Base-by-base conservation (phyloP, 1,140 invertebrate species). In the Plectus sambesii region DNA sequence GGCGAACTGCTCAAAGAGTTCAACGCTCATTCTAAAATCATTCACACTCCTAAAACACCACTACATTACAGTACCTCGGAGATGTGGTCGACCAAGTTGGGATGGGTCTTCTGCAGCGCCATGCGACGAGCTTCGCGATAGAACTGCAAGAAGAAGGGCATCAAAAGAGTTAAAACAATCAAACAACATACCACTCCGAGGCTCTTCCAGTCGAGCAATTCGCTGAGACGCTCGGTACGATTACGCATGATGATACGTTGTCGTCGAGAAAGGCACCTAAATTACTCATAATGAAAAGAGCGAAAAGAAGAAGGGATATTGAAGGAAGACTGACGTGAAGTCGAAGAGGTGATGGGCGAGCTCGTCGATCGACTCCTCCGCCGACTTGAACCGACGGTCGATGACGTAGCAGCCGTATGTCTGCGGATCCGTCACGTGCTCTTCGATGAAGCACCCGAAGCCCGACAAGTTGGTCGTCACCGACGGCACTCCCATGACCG, bases 361-460 rank as follows among this genome's bases (percentile, higher is more conserved):
- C 66, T 98, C 89, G 66, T 88, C 81, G 22, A 97, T 81, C 25
- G 85, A 89, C 43, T 86, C 84, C 69, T 96, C 87, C 2, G 88
- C 66, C 17, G 79, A 79, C 55, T 90, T 90, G 62, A 80, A 83
- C 52, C 87, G 75, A 17, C 94, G 74, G 73, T 99, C 93, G 1
- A 99, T 87, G 35, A 99, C 87, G 70, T 97, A 99, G 51, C 98
- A 97, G 37, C 94, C 93, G 70, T 99, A 99, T 8, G 86, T 90
- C 79, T 87, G 85, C 0, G 93, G 90, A 74, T 99, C 92, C 0
- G 85, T 83, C 47, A 99, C 85, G 65, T 98, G 88, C 61, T 98
- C 88, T 62, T 90, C 79, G 85, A 99, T 98, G 69, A 99, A 99
- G 69, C 92, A 98, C 19, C 94, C 94, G 72, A 99, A 99, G 88